Evolutionary conservation across 2,113 vertebrate species (phyloP), one percentile per base, ranked within the genome.

Genomic region (Scomber colias): DNA sequence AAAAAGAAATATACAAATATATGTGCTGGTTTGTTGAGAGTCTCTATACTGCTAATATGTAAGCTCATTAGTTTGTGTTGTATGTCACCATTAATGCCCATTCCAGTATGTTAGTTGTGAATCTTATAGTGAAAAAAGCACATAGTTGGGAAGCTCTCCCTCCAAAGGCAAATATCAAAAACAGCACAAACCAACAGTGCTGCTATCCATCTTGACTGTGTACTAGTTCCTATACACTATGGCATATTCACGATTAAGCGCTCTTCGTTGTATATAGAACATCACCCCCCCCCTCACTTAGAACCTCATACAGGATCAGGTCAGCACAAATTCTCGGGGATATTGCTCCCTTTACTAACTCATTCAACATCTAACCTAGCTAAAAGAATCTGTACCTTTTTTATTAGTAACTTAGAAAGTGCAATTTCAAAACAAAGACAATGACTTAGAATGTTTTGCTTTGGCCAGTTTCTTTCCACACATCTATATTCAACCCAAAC

Each of bases 161-260:
- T 93, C 88, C 87, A 78, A 96, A 95, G 93, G 94, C 93, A 95
- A 93, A 89, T 95, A 93, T 94, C 88, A 93, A 94, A 93, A 94
- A 93, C 89, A 92, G 91, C 92, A 92, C 92, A 94, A 92, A 94
- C 86, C 86, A 92, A 95, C 87, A 91, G 92, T 91, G 92, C 92
- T 90, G 92, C 88, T 83, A 77, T 93, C 87, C 86, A 70, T 90
- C 90, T 83, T 73, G 50, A 92, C 87, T 85, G 88, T 94, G 89
- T 75, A 91, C 91, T 92, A 93, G 86, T 89, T 93, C 85, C 91
- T 95, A 91, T 89, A 91, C 89, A 92, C 91, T 91, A 94, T 92
- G 93, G 92, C 92, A 90, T 94, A 90, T 91, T 94, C 83, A 90
- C 77, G 66, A 93, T 84, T 90, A 94, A 95, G 89, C 89, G 79